These are phyloP conservation scores for Cynocephalus volans DNA, from an alignment of 2,113 vertebrate species.

Conservation along the genomic window DNA sequence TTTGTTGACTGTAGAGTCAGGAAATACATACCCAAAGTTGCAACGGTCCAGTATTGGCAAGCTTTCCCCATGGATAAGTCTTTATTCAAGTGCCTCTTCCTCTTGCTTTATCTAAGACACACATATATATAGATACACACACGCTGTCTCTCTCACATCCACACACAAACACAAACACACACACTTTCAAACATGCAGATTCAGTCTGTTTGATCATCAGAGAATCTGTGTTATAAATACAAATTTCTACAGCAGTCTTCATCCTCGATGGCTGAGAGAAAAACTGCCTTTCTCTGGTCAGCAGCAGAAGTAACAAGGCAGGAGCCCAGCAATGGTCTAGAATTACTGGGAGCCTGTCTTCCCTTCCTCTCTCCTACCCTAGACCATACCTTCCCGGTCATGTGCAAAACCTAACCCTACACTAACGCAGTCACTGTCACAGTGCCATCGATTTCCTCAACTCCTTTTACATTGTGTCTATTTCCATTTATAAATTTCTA, in stretches of 20 bases:
- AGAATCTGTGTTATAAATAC: neutral
- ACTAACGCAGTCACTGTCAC: neutral
- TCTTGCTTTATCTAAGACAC: neutral
- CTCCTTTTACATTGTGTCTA: neutral
- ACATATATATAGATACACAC: neutral
- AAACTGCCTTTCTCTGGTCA: neutral
- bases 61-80: neutral
- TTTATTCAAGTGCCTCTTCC: neutral
- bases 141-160: neutral
- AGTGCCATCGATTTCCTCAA: neutral
- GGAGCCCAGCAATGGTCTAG: neutral
- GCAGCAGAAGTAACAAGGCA: neutral
- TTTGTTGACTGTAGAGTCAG: neutral
- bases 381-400: neutral
- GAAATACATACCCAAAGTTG: neutral
- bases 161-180: neutral
- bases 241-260: neutral
- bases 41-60: neutral
- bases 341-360: fast-evolving
- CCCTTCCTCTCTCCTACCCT: neutral
- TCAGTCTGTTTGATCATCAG: neutral
- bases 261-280: neutral
- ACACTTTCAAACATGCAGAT: neutral
- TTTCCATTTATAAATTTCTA: neutral
- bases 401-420: neutral